phyloP scores from a whole-genome alignment of 2,797 vertebrate species.

The Sebastes flavidus region DNA sequence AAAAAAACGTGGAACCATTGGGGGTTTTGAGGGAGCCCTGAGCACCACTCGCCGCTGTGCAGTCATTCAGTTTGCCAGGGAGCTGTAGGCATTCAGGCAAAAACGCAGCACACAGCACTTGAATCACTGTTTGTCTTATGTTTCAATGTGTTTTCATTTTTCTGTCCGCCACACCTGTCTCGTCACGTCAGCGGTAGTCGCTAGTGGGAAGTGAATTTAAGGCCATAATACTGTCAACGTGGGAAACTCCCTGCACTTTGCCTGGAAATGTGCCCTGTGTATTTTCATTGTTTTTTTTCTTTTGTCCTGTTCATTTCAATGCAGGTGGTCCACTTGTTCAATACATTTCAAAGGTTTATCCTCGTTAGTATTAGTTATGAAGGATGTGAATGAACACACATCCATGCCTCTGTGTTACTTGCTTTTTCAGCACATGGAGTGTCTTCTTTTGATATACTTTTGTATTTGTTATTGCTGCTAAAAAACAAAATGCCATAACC shows the following conservation, averaged over 20 bases:
- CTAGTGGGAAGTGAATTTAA: slow-evolving; percentile 48
- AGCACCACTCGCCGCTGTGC: slow-evolving; percentile 46
- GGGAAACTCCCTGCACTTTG: slow-evolving; percentile 70
- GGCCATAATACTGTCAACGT: slow-evolving; percentile 67
- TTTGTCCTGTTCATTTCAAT: slow-evolving; percentile 52
- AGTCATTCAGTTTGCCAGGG: slow-evolving; percentile 63
- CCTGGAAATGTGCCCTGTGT: slow-evolving; percentile 64
- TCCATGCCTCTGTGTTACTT: slow-evolving; percentile 56
- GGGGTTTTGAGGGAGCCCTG: slow-evolving; percentile 8
- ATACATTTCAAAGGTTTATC: slow-evolving; percentile 70
- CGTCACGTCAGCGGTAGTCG: slow-evolving; percentile 19
- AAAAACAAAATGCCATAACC: slow-evolving; percentile 63
- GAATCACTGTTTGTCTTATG: slow-evolving; percentile 72
- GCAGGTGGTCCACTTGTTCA: slow-evolving; percentile 59
- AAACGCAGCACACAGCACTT: slow-evolving; percentile 61
- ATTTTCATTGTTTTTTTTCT: slow-evolving; percentile 22
- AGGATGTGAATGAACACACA: slow-evolving; percentile 23
- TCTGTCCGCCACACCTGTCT: slow-evolving; percentile 38
- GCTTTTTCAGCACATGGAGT: slow-evolving; percentile 62
- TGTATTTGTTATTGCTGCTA: slow-evolving; percentile 78
- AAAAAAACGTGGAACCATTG: slow-evolving; percentile 12
- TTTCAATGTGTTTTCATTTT: slow-evolving; percentile 32
- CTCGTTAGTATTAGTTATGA: slow-evolving; percentile 36
- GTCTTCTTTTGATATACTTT: slow-evolving; percentile 72
- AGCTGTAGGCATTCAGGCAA: slow-evolving; percentile 58